Evolutionary conservation across 1,140 invertebrate genomes (phyloP), one percentile per base, ranked within the genome.

Genomic region (Brachionus plicatilis): DNA sequence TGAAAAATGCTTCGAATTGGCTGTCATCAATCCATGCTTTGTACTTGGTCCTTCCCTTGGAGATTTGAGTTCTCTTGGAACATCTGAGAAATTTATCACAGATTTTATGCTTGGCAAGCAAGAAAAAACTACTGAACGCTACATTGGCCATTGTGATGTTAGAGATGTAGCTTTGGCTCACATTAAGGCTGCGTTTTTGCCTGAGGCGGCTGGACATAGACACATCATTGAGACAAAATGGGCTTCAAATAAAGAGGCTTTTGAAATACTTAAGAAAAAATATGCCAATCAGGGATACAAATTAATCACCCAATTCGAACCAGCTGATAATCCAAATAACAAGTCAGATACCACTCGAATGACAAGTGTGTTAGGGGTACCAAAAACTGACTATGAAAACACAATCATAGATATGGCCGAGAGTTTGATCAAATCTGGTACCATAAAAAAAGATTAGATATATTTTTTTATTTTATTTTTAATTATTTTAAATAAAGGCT

Each of bases 131-230:
- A 45, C 11, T 41, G 68, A 72, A 24, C 8, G 14, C 8, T 20
- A 41, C 9, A 72, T 72, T 72, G 72, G 72, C 7, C 27, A 76
- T 50, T 89, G 91, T 80, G 92, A 92, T 86, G 91, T 92, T 4
- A 87, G 92, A 45, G 92, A 92, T 87, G 92, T 92, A 8, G 92
- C 92, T 6, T 56, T 85, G 27, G 91, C 91, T 8, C 92, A 92
- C 86, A 87, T 92, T 27, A 76, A 50, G 43, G 91, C 92, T 12
- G 90, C 92, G 87, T 89, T 87, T 4, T 78, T 88, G 12, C 87
- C 88, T 8, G 89, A 91, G 84, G 90, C 91, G 17, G 91, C 89
- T n/a, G 37, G 37, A 24, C 50, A 82, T 66, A 82, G 91, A 91
- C 53, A 82, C 24, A 82, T 82, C 7, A 60, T 82, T 27, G 79